Percentiles rank a stretch among this genome's conserved stretches.
These are phyloP conservation scores for Cranoglanis bouderius DNA, from an alignment of 2,113 vertebrate genomes.

Conservation along the genomic window DNA sequence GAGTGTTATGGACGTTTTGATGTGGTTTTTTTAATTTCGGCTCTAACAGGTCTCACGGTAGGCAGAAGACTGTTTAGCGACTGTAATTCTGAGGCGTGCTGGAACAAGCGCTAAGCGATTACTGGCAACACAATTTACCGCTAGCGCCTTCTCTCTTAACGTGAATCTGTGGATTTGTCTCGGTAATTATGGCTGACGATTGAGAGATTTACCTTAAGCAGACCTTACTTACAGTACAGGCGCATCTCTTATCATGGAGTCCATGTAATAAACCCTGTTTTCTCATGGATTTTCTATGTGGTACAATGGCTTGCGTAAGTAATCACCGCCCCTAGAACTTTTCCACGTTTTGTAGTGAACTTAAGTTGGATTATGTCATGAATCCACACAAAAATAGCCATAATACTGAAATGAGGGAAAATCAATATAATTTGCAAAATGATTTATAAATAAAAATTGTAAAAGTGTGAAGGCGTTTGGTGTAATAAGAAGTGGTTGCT, in stretches of 20 bases:
- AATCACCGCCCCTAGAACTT: not conserved
- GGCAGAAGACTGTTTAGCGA: not conserved
- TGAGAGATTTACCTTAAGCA: not conserved
- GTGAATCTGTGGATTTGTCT: conserved; percentile 16
- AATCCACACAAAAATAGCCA: not conserved
- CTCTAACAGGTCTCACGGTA: not conserved
- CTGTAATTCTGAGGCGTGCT: not conserved
- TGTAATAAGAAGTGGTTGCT: not conserved
- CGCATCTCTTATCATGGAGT: not conserved
- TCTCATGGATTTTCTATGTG: not conserved
- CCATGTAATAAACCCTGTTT: not conserved
- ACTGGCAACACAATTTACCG: not conserved
- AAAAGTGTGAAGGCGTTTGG: not conserved
- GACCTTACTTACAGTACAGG: not conserved
- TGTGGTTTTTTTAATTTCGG: conserved; percentile 1
- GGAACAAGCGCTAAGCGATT: not conserved
- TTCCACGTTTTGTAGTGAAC: not conserved
- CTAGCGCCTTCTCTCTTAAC: not conserved
- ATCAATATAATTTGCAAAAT: not conserved
- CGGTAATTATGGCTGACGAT: not conserved
- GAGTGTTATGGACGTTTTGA: not conserved
- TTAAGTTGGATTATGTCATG: not conserved
- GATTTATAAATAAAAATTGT: not conserved
- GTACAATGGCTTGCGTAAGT: not conserved
- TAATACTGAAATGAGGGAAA: not conserved